Evolutionary conservation across 2,797 vertebrate species (phyloP), one percentile per base, ranked within the genome.

Genomic region (Chiroxiphia lanceolata): DNA sequence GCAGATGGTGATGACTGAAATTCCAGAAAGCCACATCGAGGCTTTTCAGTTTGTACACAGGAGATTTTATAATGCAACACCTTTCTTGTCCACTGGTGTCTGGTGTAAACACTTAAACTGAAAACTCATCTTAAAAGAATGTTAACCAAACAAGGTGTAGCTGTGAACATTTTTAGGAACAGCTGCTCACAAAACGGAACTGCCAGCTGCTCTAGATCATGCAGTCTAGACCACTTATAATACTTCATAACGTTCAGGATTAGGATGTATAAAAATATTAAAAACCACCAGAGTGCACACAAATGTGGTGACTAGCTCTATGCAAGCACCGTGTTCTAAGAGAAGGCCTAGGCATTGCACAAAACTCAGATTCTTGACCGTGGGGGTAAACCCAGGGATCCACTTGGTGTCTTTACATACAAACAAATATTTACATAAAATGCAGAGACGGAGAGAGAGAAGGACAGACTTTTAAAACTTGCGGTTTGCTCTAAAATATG

Each of bases 261-360:
- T 95, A 95, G 84, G 78, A 93, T 94, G 91, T 96, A 94, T 93
- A 96, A 96, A 97, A 95, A 85, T 89, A 94, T 95, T 95, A 96
- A 97, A 97, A 97, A 80, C 71, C 93, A 96, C 93, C 85, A 93
- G 90, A 97, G 95, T 92, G 90, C 92, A 96, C 94, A 95, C 89
- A 94, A 90, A 92, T 44, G 93, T 96, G 91, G 88, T 96, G 92
- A 84, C 94, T 94, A 95, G 94, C 86, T 96, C 93, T 96, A 92
- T 1, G 48, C 95, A 97, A 97, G 97, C 96, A 94, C 92, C 79
- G 27, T 94, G 89, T 95, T 96, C 95, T 97, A 97, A 85, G 53
- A 83, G 86, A 97, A 97, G 85, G 90, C 80, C 95, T 94, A 94
- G 90, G 92, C 93, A 85, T 93, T 93, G 92, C 90, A 93, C 94